phyloP scores from a whole-genome alignment of 2,113 vertebrate species.

The Microcebus jonahi region DNA sequence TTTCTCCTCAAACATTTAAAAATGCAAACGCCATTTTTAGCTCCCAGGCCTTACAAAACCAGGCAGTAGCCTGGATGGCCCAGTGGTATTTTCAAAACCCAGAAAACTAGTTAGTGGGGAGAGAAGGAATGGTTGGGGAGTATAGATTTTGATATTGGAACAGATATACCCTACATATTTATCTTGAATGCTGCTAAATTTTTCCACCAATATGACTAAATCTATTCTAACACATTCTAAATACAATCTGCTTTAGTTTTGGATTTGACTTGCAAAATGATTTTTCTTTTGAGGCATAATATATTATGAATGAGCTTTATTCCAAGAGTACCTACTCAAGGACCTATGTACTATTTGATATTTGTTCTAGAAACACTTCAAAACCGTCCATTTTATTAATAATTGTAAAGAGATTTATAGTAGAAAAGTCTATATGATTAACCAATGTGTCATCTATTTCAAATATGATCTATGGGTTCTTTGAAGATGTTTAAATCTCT shows the following conservation, averaged over 20 bases:
- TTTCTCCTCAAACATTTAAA: not conserved
- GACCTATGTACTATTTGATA: not conserved
- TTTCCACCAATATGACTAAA: conserved; percentile 3
- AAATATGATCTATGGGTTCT: not conserved
- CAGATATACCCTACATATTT: not conserved
- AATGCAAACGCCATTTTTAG: not conserved
- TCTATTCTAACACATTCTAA: not conserved
- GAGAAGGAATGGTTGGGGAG: not conserved
- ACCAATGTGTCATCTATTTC: not conserved
- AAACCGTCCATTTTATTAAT: not conserved
- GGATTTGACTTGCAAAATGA: not conserved
- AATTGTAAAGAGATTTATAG: not conserved
- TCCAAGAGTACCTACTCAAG: not conserved
- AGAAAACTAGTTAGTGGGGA: not conserved
- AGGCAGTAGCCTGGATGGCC: not conserved
- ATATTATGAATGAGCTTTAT: not conserved
- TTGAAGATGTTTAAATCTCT: not conserved
- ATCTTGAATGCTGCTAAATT: not conserved
- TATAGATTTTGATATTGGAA: not conserved
- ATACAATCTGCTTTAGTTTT: conserved; percentile 41
- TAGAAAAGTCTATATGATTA: not conserved
- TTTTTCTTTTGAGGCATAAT: not conserved
- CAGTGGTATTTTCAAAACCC: not conserved
- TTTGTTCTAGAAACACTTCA: conserved; percentile 32
- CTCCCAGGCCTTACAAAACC: not conserved